Evolutionary conservation across 2,797 vertebrate species (phyloP).

Genomic region (Cuculus canorus): DNA sequence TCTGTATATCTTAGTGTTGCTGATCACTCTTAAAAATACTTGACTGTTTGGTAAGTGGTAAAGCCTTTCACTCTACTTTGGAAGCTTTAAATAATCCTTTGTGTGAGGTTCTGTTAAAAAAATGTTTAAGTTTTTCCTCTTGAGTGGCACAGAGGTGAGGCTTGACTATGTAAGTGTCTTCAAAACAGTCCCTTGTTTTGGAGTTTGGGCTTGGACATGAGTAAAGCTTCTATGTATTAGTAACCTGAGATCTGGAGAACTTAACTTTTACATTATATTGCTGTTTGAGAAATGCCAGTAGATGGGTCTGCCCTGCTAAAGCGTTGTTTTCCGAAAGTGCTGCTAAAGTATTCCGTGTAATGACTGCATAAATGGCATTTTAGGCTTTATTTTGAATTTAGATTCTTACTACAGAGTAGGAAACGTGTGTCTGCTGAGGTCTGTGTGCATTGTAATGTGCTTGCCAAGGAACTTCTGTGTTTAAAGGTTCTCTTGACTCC

Average conservation of each 20-base stretch:
- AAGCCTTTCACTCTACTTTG: not conserved
- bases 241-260: not conserved
- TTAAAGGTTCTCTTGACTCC: not conserved
- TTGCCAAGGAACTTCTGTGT: not conserved
- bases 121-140: not conserved
- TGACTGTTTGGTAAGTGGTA: not conserved
- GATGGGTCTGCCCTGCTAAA: not conserved
- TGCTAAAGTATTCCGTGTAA: not conserved
- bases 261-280: not conserved
- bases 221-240: not conserved
- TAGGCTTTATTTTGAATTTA: not conserved
- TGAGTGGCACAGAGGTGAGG: not conserved
- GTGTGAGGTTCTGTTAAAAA: not conserved
- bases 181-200: not conserved
- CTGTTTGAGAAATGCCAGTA: not conserved
- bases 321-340: rapidly evolving
- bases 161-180: not conserved
- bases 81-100: not conserved
- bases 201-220: not conserved
- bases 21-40: not conserved
- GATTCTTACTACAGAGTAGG: not conserved
- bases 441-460: too few relatives aligned
- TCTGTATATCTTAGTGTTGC: conserved; percentile 33
- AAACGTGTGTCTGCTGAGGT: rapidly evolving
- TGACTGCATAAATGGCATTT: not conserved